Percentiles rank a stretch among this genome's conserved stretches.
Evolutionary conservation across 1,140 invertebrate species (phyloP).

Genomic region (Paraescarpia echinospica): DNA sequence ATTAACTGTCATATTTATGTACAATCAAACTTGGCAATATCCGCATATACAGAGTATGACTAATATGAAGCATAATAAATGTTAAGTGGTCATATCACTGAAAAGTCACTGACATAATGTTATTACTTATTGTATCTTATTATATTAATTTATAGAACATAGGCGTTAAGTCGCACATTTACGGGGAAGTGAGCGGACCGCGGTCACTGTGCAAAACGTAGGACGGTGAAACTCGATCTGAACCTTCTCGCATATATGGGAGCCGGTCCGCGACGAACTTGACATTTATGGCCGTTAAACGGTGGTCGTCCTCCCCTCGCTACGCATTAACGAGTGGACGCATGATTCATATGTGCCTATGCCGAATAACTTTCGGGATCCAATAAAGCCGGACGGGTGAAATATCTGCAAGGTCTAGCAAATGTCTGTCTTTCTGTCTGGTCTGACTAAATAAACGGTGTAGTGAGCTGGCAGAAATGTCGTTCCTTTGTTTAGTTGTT

Average conservation of each 20-base stretch:
- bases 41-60: not conserved
- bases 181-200: not conserved
- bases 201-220: not conserved
- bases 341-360: not conserved
- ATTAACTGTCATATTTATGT: not conserved
- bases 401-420: not conserved
- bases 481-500: not conserved
- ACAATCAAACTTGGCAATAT: not conserved
- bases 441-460: not conserved
- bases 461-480: not conserved
- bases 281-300: conserved; percentile 5
- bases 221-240: not conserved
- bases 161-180: too few relatives aligned
- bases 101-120: too few relatives aligned
- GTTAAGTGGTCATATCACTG: too few relatives aligned
- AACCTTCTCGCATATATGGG: not conserved
- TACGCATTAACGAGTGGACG: not conserved
- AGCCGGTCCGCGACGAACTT: not conserved
- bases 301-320: not conserved
- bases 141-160: too few relatives aligned
- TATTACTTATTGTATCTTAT: too few relatives aligned
- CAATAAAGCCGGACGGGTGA: not conserved
- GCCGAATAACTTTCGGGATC: not conserved
- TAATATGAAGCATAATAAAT: too few relatives aligned
- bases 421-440: not conserved